These are phyloP conservation scores for Loriculus beryllinus DNA, from an alignment of 2,797 vertebrate species.

Conservation along the genomic window DNA sequence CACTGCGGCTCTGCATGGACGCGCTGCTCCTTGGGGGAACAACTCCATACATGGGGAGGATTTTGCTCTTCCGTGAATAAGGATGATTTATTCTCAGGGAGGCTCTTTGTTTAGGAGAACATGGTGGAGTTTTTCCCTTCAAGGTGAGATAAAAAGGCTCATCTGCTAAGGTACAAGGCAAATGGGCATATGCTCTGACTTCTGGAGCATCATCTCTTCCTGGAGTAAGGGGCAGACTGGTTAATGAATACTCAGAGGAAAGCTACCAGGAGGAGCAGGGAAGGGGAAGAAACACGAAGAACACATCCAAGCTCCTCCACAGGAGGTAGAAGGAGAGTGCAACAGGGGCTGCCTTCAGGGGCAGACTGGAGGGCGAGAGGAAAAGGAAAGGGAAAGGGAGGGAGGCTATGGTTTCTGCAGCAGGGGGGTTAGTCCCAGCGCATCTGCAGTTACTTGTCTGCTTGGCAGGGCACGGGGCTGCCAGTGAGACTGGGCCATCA, in stretches of 20 bases:
- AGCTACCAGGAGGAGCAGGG: neutral
- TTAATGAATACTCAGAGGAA: neutral
- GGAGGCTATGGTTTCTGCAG: neutral
- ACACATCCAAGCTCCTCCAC: neutral
- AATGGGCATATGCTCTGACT: neutral
- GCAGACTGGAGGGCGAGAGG: neutral
- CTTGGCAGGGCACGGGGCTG: neutral
- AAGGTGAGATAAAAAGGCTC: neutral
- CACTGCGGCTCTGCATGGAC: neutral
- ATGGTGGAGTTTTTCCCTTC: neutral
- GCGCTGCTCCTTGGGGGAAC: neutral
- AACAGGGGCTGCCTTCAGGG: neutral
- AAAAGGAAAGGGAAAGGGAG: neutral
- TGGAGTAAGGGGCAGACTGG: neutral
- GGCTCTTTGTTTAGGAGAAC: neutral
- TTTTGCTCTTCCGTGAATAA: neutral
- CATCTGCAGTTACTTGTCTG: neutral
- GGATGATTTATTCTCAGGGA: neutral
- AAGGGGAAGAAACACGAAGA: neutral
- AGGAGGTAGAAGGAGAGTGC: neutral
- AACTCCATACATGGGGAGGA: neutral
- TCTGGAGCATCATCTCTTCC: neutral
- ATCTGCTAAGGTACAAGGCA: neutral
- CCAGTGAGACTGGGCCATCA: neutral
- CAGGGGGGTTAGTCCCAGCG: fast-evolving